These are phyloP conservation scores for Patagioenas fasciata DNA, from an alignment of 2,113 vertebrate genomes.

Conservation along the genomic window DNA sequence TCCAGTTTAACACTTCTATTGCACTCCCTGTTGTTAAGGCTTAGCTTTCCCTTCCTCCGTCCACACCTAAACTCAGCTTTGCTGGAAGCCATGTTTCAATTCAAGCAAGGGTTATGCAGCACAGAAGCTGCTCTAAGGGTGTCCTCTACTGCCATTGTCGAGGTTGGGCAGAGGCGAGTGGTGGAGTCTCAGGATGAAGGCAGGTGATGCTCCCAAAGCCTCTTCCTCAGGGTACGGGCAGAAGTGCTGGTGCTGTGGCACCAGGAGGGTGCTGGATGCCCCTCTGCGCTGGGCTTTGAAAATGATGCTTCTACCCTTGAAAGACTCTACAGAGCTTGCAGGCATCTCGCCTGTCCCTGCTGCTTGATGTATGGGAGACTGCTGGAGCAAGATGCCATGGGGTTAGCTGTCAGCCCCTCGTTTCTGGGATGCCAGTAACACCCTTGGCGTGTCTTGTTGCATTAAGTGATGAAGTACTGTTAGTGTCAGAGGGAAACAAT, in stretches of 20 bases:
- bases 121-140: background rate
- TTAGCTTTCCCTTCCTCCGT: background rate
- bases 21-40: background rate
- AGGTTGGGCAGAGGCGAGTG: background rate
- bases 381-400: conserved; percentile 6
- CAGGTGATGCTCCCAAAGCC: background rate
- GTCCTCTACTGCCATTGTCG: background rate
- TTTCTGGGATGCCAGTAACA: background rate
- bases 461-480: background rate
- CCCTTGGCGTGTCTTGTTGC: background rate
- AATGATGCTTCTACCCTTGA: background rate
- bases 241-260: background rate
- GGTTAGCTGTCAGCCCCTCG: background rate
- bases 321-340: background rate
- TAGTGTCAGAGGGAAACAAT: conserved; percentile 31
- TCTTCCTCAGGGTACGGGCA: background rate
- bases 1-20: background rate
- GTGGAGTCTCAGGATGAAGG: background rate
- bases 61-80: background rate
- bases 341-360: background rate
- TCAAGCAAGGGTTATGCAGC: background rate
- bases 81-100: background rate
- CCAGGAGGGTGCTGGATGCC: background rate
- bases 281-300: background rate
- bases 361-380: background rate